phyloP scores from a whole-genome alignment of 2,888 invertebrate species.

The Drosophila cyrtoloma region DNA sequence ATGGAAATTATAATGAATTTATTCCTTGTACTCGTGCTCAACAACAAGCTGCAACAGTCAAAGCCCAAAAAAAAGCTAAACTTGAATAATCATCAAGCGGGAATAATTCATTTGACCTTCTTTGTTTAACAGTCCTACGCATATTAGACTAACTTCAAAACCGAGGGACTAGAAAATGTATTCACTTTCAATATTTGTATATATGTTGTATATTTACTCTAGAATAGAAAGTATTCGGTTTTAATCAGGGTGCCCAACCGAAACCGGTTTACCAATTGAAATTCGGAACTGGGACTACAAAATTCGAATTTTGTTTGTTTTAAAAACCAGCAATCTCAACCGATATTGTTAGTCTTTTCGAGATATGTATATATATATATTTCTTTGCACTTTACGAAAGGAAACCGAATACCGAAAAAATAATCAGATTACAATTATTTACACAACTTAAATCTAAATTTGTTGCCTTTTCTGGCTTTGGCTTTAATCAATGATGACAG shows the following conservation, averaged over 20 bases:
- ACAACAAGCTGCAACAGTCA: constrained; percentile 39
- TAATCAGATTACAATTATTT: background rate
- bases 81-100: constrained; percentile 11
- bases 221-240: background rate
- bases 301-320: background rate
- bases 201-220: background rate
- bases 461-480: background rate
- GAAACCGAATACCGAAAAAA: background rate
- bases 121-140: background rate
- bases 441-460: background rate
- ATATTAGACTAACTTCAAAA: background rate
- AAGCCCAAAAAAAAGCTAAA: constrained; percentile 13
- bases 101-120: background rate
- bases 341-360: background rate
- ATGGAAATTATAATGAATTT: constrained; percentile 41
- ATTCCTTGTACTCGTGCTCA: constrained; percentile 1
- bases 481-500: background rate
- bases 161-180: background rate
- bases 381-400: background rate
- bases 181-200: background rate
- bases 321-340: background rate
- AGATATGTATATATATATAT: background rate
- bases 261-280: background rate
- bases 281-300: background rate
- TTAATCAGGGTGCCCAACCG: background rate